These are phyloP conservation scores for Danio choprae DNA, from an alignment of 2,797 vertebrate genomes.

Conservation along the genomic window DNA sequence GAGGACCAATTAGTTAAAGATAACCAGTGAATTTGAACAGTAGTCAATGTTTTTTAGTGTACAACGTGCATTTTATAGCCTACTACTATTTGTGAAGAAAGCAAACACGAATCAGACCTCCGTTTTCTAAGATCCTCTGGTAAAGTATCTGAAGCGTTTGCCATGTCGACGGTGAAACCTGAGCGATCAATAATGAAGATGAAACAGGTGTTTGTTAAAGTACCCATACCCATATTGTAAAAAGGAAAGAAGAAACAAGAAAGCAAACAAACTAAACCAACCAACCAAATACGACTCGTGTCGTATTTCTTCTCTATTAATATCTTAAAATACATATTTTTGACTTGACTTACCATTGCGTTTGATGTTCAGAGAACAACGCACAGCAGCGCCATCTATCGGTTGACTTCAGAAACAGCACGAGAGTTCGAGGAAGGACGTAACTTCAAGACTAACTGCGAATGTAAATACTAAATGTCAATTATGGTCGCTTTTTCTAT, in stretches of 20 bases:
- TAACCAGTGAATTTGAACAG: too few species aligned
- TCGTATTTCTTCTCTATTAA: not conserved
- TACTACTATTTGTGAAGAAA: too few species aligned
- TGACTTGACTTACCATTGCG: conserved; percentile 15
- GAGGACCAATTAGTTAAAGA: not conserved
- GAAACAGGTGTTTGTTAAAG: not conserved
- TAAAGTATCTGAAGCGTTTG: conserved; percentile 63
- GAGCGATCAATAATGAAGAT: conserved; percentile 1
- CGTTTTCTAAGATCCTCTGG: conserved; percentile 62
- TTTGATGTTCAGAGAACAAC: not conserved
- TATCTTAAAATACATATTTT: not conserved
- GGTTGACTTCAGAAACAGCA: not conserved
- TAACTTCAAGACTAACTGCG: not conserved
- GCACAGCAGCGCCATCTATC: conserved; percentile 24
- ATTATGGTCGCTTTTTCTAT: not conserved
- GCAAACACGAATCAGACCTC: conserved; percentile 62
- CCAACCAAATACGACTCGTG: too few species aligned
- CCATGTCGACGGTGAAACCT: conserved; percentile 54
- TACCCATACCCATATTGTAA: not conserved
- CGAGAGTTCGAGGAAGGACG: not conserved
- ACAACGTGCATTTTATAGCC: not conserved
- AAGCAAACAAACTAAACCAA: not conserved
- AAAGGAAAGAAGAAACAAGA: not conserved
- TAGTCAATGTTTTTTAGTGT: not conserved
- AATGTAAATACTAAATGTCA: conserved; percentile 1